phyloP scores from a whole-genome alignment of 2,888 invertebrate species.

The Neuroscelio doddi region DNA sequence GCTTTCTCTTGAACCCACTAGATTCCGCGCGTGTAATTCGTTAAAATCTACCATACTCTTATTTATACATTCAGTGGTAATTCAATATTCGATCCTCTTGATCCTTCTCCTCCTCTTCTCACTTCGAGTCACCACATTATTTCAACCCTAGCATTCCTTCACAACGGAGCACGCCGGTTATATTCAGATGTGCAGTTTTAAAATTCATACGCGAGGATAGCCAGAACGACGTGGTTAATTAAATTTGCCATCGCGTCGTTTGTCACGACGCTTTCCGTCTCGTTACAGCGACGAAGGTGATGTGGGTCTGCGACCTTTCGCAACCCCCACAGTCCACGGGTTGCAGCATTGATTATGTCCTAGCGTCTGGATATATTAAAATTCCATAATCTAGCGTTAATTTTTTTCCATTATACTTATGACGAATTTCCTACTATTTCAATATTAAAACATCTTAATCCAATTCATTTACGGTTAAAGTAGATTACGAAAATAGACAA shows the following conservation, averaged over 20 bases:
- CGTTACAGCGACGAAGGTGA: constrained; percentile 39
- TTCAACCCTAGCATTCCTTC: constrained; percentile 25
- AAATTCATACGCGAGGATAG: constrained; percentile 51
- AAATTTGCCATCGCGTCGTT: constrained; percentile 47
- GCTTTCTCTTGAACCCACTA: constrained; percentile 11
- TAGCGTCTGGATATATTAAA: constrained; percentile 23
- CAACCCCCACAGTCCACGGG: constrained; percentile 25
- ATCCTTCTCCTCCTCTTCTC: constrained; percentile 15
- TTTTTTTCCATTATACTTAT: too few relatives aligned
- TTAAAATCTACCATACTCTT: constrained; percentile 46
- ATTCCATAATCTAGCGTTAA: constrained; percentile 2
- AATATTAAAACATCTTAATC: too few relatives aligned
- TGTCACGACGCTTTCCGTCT: constrained; percentile 42
- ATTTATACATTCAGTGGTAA: constrained; percentile 53
- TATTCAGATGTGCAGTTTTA: constrained; percentile 49
- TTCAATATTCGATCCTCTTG: constrained; percentile 49
- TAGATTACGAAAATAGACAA: too few relatives aligned
- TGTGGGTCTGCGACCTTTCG: constrained; percentile 39
- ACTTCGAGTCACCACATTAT: constrained; percentile 20
- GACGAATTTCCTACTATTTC: too few relatives aligned
- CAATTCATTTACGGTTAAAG: too few relatives aligned
- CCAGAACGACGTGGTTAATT: constrained; percentile 48
- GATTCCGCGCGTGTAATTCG: constrained; percentile 22
- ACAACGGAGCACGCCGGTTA: constrained; percentile 26
- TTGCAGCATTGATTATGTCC: constrained; percentile 24